phyloP scores from a whole-genome alignment of 1,140 invertebrate genomes.

The Trialeurodes vaporariorum region DNA sequence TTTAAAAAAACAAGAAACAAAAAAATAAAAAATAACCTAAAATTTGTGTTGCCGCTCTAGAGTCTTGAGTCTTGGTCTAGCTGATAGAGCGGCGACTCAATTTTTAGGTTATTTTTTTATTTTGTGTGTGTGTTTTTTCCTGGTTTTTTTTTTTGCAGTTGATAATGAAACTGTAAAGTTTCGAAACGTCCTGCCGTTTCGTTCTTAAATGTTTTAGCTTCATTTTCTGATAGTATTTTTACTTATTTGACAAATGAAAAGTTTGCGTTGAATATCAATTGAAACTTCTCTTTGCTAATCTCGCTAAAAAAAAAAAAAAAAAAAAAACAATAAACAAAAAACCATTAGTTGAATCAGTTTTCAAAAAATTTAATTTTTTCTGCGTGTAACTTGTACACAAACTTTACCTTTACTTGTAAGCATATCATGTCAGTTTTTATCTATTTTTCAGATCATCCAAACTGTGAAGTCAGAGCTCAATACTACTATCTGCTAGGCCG shows the following conservation, averaged over 20 bases:
- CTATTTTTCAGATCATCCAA: constrained; percentile 23
- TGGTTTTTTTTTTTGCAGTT: no score
- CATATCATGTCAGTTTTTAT: no score
- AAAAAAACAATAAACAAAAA: neutral
- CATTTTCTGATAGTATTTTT: neutral
- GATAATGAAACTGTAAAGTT: no score
- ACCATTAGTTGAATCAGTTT: constrained; percentile 14
- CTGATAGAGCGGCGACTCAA: no score
- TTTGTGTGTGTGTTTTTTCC: no score
- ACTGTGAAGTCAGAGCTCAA: constrained; percentile 46
- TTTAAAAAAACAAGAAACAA: neutral
- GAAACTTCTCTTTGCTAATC: neutral
- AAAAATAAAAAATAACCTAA: constrained; percentile 1
- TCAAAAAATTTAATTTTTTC: constrained; percentile 13
- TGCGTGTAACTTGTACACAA: constrained; percentile 14
- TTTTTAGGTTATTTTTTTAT: no score
- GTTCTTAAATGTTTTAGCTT: neutral
- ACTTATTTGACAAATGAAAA: neutral
- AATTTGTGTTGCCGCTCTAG: neutral
- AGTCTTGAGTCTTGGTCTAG: neutral
- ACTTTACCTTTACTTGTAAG: constrained; percentile 27
- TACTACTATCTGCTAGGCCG: constrained; percentile 65
- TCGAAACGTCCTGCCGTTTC: neutral
- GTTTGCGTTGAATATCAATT: no score
- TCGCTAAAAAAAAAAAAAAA: neutral